Evolutionary conservation across 2,888 invertebrate species (phyloP), one percentile per base, ranked within the genome.

Genomic region (Falcaria lacertinaria): DNA sequence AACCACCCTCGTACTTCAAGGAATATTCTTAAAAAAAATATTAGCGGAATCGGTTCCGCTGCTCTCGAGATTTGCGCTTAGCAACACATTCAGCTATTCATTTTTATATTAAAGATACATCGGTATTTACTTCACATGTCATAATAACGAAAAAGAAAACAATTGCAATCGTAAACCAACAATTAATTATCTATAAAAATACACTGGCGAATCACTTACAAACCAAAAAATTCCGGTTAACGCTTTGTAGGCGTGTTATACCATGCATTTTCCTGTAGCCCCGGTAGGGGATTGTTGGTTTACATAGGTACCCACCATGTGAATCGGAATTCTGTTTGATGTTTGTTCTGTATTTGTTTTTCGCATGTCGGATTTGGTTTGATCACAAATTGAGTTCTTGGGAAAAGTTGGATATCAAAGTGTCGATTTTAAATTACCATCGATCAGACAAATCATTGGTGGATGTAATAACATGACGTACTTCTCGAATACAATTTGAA

Each of bases 311-410:
- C 14, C 14, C 22, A 11, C 11, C 8, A 7, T 28, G 11, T 11
- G 28, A 22, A 37, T 37, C 22, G 22, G n/a, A 22, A 37, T 37
- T 22, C 8, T 22, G 22, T 37, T 37, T 37, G 22, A 37, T 37
- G 25, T 37, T 37, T 37, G 13, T 19, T 4, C 6, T 37, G 13
- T 22, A 7, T 28, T 11, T 28, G 7, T 28, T 28, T 28, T 11
- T 28, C 2, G 11, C 28, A 2, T 11, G 11, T 11, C 11, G 11
- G 7, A 28, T 11, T 28, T 28, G 28, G 1, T 28, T 28, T 28
- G 28, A 28, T 28, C 28, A 28, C 28, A 28, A 3, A 28, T 11
- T 11, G 28, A n/a, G n/a, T n/a, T n/a, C n/a, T n/a, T n/a, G n/a
- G n/a, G n/a, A n/a, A n/a, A n/a, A n/a, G n/a, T n/a, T n/a, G n/a